These are phyloP conservation scores for Scyliorhinus canicula DNA, from an alignment of 2,797 vertebrate genomes.

Conservation along the genomic window DNA sequence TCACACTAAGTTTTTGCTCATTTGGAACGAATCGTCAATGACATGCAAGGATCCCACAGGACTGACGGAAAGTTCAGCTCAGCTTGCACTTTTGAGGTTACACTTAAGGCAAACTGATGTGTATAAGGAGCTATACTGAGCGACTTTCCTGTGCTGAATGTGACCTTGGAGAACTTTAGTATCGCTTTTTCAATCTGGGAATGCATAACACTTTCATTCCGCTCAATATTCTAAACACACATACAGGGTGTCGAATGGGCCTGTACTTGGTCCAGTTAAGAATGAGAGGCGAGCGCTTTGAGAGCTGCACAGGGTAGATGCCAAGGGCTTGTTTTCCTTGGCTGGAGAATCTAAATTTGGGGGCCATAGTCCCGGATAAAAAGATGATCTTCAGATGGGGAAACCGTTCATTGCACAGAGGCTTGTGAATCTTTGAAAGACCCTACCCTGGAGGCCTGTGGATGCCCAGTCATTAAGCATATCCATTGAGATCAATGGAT, in stretches of 20 bases:
- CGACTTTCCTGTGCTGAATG: neutral
- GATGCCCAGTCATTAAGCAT: no score
- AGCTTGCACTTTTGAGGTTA: neutral
- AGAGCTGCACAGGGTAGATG: neutral
- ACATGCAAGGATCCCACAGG: neutral
- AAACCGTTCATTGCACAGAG: neutral
- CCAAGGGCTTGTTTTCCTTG: no score
- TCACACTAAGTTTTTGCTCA: neutral
- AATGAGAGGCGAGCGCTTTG: neutral
- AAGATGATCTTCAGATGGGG: neutral
- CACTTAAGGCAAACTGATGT: neutral
- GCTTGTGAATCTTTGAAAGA: no score
- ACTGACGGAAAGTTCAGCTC: neutral
- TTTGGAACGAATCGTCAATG: neutral
- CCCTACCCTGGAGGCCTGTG: no score
- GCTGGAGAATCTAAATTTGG: no score
- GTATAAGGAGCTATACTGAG: neutral
- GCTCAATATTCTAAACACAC: neutral
- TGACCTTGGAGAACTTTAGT: neutral
- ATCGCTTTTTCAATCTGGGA: neutral
- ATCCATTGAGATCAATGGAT: no score
- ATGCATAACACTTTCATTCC: neutral
- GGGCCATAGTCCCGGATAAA: neutral
- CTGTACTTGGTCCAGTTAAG: neutral
- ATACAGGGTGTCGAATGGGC: no score